Base-by-base conservation (phyloP, 2,888 invertebrate species). In the Lacanobia oleracea region DNA sequence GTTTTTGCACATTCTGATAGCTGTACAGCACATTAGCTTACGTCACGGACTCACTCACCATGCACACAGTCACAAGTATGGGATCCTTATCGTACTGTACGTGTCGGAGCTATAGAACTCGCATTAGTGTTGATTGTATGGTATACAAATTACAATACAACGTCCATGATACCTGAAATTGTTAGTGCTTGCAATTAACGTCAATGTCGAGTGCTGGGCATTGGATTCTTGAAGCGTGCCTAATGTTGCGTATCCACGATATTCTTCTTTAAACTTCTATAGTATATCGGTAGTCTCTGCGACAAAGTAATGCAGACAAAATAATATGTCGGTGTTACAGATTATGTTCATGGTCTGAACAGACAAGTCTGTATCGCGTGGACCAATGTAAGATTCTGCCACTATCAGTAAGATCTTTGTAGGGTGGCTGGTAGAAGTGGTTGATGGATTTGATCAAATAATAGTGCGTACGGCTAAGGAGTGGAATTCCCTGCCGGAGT, bases 1-100 rank as follows among this genome's bases (percentile, higher is more conserved):
- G 71, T 73, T 86, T 86, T 87, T 86, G 77, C 79, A 79, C 81
- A 59, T 48, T 73, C 69, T 81, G 56, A 62, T 77, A 61, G 67
- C 71, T 62, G 62, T 80, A 66, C 48, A 53, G 72, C 64, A 63
- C 77, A 71, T 54, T 71, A 59, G 62, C 1, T 81, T 70, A 81
- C 73, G 72, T 77, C 82, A 77, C 14, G 43, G 14, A 12, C 40
- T 12, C 43, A 43, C 69, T 56, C 12, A 56, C 8, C 21, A 33
- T 64, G 56, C 63, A 50, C 48, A 67, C 48, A 51, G 23, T n/a
- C 74, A 18, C 54, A 37, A 16, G 10, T 51, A 67, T 77, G 50
- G 63, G 62, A 69, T 73, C 59, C 62, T 73, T 67, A 82, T 59
- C 68, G 53, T 45, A 59, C 37, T 27, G 16, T 27, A 51, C 10